Evolutionary conservation across 2,888 invertebrate genomes (phyloP).

Genomic region (Rhogogaster chlorosoma): DNA sequence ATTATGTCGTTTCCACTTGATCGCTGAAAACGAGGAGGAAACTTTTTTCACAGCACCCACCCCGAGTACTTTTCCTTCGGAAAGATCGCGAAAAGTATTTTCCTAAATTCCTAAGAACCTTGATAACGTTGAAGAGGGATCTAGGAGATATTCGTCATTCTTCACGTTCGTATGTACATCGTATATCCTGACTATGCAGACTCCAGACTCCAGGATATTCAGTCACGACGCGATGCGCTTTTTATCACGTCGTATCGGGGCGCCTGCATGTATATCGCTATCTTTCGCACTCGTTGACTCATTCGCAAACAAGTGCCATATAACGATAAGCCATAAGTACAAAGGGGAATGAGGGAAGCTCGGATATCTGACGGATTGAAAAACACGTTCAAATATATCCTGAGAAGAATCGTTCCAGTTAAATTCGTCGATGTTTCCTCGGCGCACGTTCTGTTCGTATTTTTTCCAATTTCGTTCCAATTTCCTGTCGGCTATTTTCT

Average conservation of each 20-base stretch:
- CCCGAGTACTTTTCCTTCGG: not conserved
- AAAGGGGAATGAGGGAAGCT: not conserved
- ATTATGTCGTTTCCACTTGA: conserved; percentile 16
- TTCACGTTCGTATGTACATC: not conserved
- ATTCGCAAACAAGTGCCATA: not conserved
- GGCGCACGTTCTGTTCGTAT: not conserved
- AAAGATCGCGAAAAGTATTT: not conserved
- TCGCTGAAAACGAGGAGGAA: not conserved
- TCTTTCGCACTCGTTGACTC: conserved; percentile 25
- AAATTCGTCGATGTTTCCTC: not conserved
- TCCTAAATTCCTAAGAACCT: not conserved
- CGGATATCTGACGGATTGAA: not conserved
- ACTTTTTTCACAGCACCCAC: not conserved
- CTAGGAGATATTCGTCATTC: not conserved
- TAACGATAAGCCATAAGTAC: not conserved
- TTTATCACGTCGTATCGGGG: not conserved
- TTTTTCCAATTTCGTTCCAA: not conserved
- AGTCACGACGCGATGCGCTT: not conserved
- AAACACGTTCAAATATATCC: not conserved
- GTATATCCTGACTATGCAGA: not conserved
- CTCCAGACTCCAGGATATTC: conserved; percentile 28
- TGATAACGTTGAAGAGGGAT: not conserved
- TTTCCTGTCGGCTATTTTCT: not conserved
- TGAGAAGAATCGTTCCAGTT: not conserved
- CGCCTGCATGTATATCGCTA: not conserved